phyloP scores from a whole-genome alignment of 2,797 vertebrate genomes.

The Macroramphosus scolopax region DNA sequence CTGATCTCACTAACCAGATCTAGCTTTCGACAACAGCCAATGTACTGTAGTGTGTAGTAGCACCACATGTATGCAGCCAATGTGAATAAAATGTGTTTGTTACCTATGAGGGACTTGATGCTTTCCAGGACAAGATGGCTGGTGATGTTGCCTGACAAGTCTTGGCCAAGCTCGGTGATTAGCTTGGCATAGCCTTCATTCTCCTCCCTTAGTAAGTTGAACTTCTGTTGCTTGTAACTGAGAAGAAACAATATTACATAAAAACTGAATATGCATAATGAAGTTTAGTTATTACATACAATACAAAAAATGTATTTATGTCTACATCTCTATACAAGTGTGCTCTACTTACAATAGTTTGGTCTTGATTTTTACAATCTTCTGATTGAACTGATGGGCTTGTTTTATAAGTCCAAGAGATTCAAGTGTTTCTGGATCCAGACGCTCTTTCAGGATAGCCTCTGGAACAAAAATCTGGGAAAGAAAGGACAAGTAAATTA shows the following conservation, averaged over 20 bases:
- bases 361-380: constrained; percentile 99
- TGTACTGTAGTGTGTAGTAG: background rate
- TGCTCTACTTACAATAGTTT: constrained; percentile 93
- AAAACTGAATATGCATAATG: background rate
- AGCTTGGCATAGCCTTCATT: constrained; percentile 98
- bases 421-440: constrained; percentile 97
- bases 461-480: constrained; percentile 90
- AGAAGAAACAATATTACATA: constrained; percentile 35
- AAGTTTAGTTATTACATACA: background rate
- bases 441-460: constrained; percentile 91
- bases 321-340: background rate
- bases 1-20: too few species aligned
- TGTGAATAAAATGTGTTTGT: constrained; percentile 28
- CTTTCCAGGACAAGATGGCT: constrained; percentile 96
- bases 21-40: too few species aligned
- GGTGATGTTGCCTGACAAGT: constrained; percentile 92
- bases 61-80: too few species aligned
- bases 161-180: constrained; percentile 96
- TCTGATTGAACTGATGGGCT: constrained; percentile 98
- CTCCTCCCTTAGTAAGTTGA: constrained; percentile 96
- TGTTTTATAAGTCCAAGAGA: constrained; percentile 97
- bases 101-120: constrained; percentile 99
- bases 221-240: constrained; percentile 99
- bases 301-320: background rate
- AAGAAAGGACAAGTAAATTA: background rate